Evolutionary conservation across 1,140 invertebrate species (phyloP).

Genomic region (Drosophila rufa): DNA sequence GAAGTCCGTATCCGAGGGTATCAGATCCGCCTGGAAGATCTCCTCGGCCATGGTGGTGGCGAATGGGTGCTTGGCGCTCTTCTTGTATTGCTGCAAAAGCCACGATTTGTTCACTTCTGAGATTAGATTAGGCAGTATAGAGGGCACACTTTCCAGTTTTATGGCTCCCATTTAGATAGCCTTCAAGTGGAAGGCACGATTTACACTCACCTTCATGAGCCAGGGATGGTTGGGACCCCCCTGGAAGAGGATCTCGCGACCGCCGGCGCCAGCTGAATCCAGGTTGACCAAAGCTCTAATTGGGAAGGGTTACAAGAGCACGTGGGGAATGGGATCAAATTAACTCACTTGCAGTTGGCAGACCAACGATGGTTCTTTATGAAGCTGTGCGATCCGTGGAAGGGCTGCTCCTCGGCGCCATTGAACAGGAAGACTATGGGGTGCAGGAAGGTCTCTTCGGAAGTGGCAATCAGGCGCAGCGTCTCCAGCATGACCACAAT

Average conservation of each 20-base stretch:
- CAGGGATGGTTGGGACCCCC: conserved; percentile 96
- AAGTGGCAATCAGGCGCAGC: conserved; percentile 90
- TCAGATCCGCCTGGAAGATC: conserved; percentile 93
- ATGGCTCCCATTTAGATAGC: conserved; percentile 15
- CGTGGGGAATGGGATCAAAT: neutral
- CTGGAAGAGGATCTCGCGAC: conserved; percentile 97
- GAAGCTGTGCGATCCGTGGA: conserved; percentile 94
- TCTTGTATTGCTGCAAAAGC: conserved; percentile 90
- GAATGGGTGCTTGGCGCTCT: conserved; percentile 92
- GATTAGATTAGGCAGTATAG: conserved; percentile 31
- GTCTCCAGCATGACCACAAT: conserved; percentile 94
- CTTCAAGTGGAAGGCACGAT: conserved; percentile 25
- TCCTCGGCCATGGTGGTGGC: conserved; percentile 94
- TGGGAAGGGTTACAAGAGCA: neutral
- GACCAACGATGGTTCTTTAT: conserved; percentile 93
- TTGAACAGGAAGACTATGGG: conserved; percentile 94
- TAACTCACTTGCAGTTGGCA: conserved; percentile 66
- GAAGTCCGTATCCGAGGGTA: conserved; percentile 95
- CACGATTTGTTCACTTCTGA: conserved; percentile 13
- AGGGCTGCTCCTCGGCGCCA: conserved; percentile 96
- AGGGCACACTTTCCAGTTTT: conserved; percentile 13
- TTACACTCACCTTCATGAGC: conserved; percentile 90
- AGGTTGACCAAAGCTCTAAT: conserved; percentile 94
- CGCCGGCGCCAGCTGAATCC: conserved; percentile 97
- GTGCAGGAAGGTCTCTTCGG: conserved; percentile 87